Evolutionary conservation across 2,888 invertebrate genomes (phyloP), one percentile per base, ranked within the genome.

Genomic region (Dendrolimus pini): DNA sequence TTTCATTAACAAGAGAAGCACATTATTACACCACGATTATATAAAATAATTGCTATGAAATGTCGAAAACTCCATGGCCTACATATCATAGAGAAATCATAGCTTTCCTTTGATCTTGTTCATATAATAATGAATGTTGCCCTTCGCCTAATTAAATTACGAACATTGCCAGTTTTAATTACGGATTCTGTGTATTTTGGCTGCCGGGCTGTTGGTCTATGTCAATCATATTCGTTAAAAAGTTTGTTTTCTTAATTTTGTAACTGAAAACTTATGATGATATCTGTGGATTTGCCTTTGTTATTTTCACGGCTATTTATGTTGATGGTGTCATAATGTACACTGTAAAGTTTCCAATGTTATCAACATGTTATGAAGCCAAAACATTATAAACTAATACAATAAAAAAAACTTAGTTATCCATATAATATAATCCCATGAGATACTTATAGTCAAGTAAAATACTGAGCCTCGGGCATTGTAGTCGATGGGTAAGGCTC

Each of bases 51-150:
- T 6, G 30, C 30, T 30, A 30, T 30, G 30, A 30, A 30, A 30
- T 30, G 30, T 30, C 30, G 30, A 30, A 30, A 30, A 30, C 6
- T 30, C 10, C 47, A 12, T 47, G 47, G 12, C 47, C 47, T 47
- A 47, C 30, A 30, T 47, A 47, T 47, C 12, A 47, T 47, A 47
- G 9, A 47, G 2, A 9, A 47, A 47, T 47, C 47, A 47, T 9
- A 47, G 47, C 14, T 42, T 41, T 56, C 52, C 41, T 56, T 56
- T 56, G 56, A 56, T 56, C 56, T 52, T 30, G 53, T 54, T 53
- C 53, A 56, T 56, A 47, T 12, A 47, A 47, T 10, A 10, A 47
- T 54, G 30, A 42, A 56, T 56, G 54, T 56, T 56, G 18, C 54
- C 54, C 54, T 56, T 54, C 53, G 56, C 56, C 14, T 53, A 52